A percentile compares a stretch with the other conserved stretches of the same genome.
Evolutionary conservation across 2,888 invertebrate genomes (phyloP).

Genomic region (Patella ulyssiponensis): DNA sequence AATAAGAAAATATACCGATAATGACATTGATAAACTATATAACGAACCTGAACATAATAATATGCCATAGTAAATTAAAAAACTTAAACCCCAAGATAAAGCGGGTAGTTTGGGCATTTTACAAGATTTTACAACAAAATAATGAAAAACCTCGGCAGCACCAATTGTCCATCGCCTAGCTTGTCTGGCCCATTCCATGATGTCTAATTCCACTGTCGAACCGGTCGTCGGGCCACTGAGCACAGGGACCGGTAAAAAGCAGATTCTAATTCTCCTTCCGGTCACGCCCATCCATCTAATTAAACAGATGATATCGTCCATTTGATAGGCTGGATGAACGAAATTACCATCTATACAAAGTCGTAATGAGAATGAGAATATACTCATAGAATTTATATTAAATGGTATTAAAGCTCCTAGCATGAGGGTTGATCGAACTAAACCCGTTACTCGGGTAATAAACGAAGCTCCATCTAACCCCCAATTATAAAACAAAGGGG

Average conservation of each 20-base stretch:
- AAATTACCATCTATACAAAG: background rate
- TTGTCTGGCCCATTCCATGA: constrained; percentile 1
- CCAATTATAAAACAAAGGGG: constrained; percentile 11
- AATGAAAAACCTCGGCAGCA: background rate
- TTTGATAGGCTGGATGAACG: constrained; percentile 4
- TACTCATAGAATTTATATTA: constrained; percentile 9
- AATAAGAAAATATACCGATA: background rate
- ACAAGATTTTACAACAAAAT: background rate
- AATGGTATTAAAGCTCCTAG: background rate
- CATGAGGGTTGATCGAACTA: background rate
- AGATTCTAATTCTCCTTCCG: background rate
- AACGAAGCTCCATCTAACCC: constrained; percentile 8
- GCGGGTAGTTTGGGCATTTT: background rate
- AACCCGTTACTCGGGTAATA: background rate
- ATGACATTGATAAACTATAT: background rate
- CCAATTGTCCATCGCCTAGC: constrained; percentile 6
- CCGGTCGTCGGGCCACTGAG: background rate
- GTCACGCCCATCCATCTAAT: constrained; percentile 3
- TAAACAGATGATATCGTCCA: background rate
- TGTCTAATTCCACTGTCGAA: background rate
- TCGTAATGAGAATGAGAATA: constrained; percentile 2
- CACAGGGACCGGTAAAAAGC: background rate
- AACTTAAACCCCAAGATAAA: background rate
- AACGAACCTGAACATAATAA: background rate
- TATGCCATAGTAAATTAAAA: background rate